Conservation (phyloP, 2,113 vertebrate species). For the Dunckerocampus dactyliophorus region DNA sequence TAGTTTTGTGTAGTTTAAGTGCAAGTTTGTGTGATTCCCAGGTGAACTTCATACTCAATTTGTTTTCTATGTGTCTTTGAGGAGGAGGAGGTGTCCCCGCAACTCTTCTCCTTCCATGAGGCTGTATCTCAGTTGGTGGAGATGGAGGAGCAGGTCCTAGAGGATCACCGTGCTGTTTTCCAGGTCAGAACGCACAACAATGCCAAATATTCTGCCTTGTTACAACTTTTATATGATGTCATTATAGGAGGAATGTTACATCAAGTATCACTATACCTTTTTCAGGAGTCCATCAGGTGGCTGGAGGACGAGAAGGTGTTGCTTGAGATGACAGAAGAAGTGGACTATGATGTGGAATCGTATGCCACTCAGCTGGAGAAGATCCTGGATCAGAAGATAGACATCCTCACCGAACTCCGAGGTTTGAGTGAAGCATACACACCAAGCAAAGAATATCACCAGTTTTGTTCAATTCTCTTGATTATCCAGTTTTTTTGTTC, state of each 20-base stretch:
- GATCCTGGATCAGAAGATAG: slow-evolving; percentile 96
- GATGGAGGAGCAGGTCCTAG: slow-evolving; percentile 97
- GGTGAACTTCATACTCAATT: background rate
- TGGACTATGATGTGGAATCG: slow-evolving; percentile 95
- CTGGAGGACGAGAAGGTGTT: slow-evolving; percentile 94
- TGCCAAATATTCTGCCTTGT: background rate
- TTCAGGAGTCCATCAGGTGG: slow-evolving; percentile 94
- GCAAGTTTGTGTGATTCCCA: background rate
- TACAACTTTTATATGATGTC: background rate
- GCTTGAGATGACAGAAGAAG: slow-evolving; percentile 97
- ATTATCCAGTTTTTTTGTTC: slow-evolving; percentile 2
- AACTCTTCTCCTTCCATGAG: slow-evolving; percentile 96
- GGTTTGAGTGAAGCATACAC: slow-evolving; percentile 65
- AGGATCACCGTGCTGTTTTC: slow-evolving; percentile 94
- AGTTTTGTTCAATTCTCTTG: background rate
- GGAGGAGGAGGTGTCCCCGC: slow-evolving; percentile 98
- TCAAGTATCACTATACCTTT: background rate
- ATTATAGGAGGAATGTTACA: background rate
- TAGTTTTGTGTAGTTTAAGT: background rate
- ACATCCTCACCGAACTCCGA: slow-evolving; percentile 90
- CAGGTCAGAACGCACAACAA: slow-evolving; percentile 75
- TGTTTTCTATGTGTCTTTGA: slow-evolving; percentile 42
- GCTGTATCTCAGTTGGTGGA: slow-evolving; percentile 97
- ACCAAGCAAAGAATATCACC: fast-evolving
- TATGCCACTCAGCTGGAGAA: slow-evolving; percentile 95